Base-by-base conservation (phyloP, 2,797 vertebrate species). In the Arctocebus calabarensis region DNA sequence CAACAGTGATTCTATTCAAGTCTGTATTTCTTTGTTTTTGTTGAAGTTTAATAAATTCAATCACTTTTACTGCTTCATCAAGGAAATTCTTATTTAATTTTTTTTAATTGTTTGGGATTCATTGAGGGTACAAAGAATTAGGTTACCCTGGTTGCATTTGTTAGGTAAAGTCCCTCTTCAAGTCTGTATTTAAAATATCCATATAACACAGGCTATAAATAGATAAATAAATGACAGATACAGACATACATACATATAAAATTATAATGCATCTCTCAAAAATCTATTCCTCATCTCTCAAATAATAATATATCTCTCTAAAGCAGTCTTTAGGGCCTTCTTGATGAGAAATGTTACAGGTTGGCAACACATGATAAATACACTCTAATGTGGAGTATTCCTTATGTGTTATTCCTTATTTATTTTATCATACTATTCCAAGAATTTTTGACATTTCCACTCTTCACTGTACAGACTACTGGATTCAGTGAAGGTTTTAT, bases 391-490 rank as follows among this genome's bases (percentile, higher is more conserved):
- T 32, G 19, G 77, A 62, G 43, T 71, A 37, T 78, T 85, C 62
- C 34, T 12, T 62, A 70, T 20, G 6, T 48, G 40, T 68, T 73
- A 40, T 40, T 40, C 40, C 40, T 68, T 64, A 68, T 55, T 55
- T 40, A 23, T 73, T 91, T 82, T 68, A 45, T 82, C 4, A 66
- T 3, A 83, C 55, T 62, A n/a, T 70, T 70, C 8, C 52, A 81
- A 84, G 13, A 79, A 84, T 75, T 94, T 75, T 88, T 90, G 73
- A 93, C 13, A 52, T 79, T 10, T 70, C 74, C 17, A 37, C 34
- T 59, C 83, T 77, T 59, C 62, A 16, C 32, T 70, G 9, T 81
- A 19, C 5, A 90, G 48, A 75, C 81, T 52, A 88, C 37, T 64
- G n/a, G 17, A 2, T 13, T 68, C 43, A 84, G 40, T 70, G 37